These are phyloP conservation scores for Calliphora vomitoria DNA, from an alignment of 2,888 invertebrate species.

Conservation along the genomic window DNA sequence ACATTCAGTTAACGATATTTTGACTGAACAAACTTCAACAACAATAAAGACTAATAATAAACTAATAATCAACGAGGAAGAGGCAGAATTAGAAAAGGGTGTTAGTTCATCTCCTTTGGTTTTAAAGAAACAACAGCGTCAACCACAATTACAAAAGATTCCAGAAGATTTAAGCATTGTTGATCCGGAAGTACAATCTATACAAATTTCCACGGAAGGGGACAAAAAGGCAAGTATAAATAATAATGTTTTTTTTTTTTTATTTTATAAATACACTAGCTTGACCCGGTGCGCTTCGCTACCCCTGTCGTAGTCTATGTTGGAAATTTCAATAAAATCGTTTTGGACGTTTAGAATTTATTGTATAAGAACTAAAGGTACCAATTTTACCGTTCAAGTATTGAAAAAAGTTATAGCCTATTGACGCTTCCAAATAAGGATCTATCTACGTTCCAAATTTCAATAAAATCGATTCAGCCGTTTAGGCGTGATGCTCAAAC, in stretches of 20 bases:
- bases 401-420: too few species aligned
- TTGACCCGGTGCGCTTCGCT: too few species aligned
- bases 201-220: conserved; percentile 76
- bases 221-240: conserved; percentile 82
- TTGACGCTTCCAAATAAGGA: too few species aligned
- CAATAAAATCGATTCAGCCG: too few species aligned
- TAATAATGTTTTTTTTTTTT: not conserved
- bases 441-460: too few species aligned
- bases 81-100: conserved; percentile 42
- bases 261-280: too few species aligned
- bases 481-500: too few species aligned
- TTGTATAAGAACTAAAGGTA: too few species aligned
- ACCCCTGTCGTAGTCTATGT: too few species aligned
- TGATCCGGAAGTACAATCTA: conserved; percentile 57
- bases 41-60: conserved; percentile 55
- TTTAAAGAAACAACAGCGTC: conserved; percentile 49
- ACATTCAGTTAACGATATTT: conserved; percentile 71
- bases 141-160: conserved; percentile 74
- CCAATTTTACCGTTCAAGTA: too few species aligned
- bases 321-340: too few species aligned
- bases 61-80: conserved; percentile 55
- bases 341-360: too few species aligned
- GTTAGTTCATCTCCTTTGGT: conserved; percentile 40
- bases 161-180: conserved; percentile 64
- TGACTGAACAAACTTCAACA: conserved; percentile 66